Evolutionary conservation across 2,113 vertebrate genomes (phyloP).

Genomic region (Seriola quinqueradiata): DNA sequence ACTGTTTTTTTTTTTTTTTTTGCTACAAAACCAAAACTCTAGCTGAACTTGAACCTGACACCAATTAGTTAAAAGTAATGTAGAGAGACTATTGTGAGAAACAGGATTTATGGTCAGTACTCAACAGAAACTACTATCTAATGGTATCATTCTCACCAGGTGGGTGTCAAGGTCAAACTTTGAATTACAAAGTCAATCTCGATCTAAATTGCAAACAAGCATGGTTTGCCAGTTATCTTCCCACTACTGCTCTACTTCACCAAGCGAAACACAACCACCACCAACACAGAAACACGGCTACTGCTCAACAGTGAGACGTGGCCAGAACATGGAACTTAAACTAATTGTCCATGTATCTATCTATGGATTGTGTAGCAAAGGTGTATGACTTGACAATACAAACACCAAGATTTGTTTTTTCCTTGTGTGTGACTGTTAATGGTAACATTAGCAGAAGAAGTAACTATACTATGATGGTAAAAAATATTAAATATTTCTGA

Average conservation of each 20-base stretch:
- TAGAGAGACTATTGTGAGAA: neutral
- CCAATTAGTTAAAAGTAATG: constrained; percentile 34
- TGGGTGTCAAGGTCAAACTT: constrained; percentile 49
- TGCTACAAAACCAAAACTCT: constrained; percentile 27
- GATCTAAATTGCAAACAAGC: constrained; percentile 34
- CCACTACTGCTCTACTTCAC: neutral
- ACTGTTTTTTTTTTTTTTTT: neutral
- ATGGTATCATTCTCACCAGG: constrained; percentile 10
- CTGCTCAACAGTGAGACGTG: neutral
- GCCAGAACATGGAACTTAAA: neutral
- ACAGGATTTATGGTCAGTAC: constrained; percentile 21
- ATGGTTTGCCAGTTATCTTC: constrained; percentile 13
- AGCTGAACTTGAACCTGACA: constrained; percentile 30
- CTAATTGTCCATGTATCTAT: too few relatives aligned
- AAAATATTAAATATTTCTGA: too few relatives aligned
- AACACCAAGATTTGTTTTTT: too few relatives aligned
- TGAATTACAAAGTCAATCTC: constrained; percentile 13
- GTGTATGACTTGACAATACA: too few relatives aligned
- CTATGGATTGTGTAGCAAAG: too few relatives aligned
- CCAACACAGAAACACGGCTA: neutral
- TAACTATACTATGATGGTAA: too few relatives aligned
- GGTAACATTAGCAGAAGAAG: neutral
- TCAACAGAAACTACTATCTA: neutral
- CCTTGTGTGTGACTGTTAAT: neutral
- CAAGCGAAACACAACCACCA: neutral